Percentiles rank a stretch among this genome's conserved stretches.
These are phyloP conservation scores for Eulithis testata DNA, from an alignment of 2,888 invertebrate genomes.

Conservation along the genomic window DNA sequence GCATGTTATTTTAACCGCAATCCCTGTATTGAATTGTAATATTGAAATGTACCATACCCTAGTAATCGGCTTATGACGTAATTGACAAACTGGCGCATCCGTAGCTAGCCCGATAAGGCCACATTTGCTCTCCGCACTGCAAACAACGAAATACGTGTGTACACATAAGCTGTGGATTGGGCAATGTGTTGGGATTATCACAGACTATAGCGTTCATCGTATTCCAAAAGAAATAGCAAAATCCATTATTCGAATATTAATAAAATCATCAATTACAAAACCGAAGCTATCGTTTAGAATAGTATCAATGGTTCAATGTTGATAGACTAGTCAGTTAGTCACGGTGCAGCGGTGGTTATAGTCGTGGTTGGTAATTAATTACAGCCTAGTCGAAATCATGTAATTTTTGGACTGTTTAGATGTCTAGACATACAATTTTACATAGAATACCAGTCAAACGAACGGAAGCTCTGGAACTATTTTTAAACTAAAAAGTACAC, in stretches of 20 bases:
- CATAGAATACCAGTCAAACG: too few relatives aligned
- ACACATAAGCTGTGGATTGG: not conserved
- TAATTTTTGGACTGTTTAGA: too few relatives aligned
- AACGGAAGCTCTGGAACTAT: not conserved
- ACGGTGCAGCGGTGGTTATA: too few relatives aligned
- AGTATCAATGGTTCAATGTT: too few relatives aligned
- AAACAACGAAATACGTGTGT: constrained; percentile 21
- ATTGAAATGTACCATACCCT: constrained; percentile 30
- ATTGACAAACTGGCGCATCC: constrained; percentile 33
- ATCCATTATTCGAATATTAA: too few relatives aligned
- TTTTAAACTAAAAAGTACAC: not conserved
- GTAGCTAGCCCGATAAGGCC: constrained; percentile 24
- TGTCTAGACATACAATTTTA: too few relatives aligned
- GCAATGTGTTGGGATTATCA: not conserved
- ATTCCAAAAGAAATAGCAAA: too few relatives aligned
- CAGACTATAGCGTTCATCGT: too few relatives aligned
- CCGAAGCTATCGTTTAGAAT: too few relatives aligned
- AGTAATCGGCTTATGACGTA: constrained; percentile 33
- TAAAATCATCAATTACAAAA: too few relatives aligned
- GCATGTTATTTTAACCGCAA: constrained; percentile 26
- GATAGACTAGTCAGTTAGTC: not conserved
- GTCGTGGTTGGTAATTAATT: too few relatives aligned
- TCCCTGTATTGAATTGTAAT: constrained; percentile 33
- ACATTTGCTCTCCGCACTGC: constrained; percentile 24
- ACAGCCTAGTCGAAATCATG: too few relatives aligned